These are phyloP conservation scores for Hippoglossus stenolepis DNA, from an alignment of 2,113 vertebrate genomes.

Conservation along the genomic window DNA sequence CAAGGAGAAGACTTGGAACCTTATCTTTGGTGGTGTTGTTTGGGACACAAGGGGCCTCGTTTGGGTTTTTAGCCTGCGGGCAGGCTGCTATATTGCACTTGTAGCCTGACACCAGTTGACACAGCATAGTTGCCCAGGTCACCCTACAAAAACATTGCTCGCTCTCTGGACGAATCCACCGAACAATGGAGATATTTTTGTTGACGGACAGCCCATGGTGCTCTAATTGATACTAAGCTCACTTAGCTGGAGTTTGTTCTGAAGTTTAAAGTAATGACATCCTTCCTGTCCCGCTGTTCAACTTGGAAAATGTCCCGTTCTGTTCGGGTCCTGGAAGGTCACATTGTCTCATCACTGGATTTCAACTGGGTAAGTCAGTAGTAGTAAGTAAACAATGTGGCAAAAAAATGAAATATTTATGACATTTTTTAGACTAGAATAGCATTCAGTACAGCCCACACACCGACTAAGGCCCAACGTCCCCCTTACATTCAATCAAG, in stretches of 20 bases:
- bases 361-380: not conserved
- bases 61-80: conserved; percentile 69
- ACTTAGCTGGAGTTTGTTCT: conserved; percentile 57
- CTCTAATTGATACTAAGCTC: conserved; percentile 68
- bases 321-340: conserved; percentile 10
- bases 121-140: conserved; percentile 80
- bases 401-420: not conserved
- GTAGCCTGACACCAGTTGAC: conserved; percentile 84
- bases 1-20: conserved; percentile 61
- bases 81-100: conserved; percentile 71
- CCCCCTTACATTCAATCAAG: too few relatives aligned
- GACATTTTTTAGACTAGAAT: not conserved
- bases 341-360: not conserved
- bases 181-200: conserved; percentile 77
- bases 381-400: not conserved
- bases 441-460: not conserved
- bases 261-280: conserved; percentile 66
- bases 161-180: conserved; percentile 63
- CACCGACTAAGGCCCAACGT: too few relatives aligned
- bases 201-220: conserved; percentile 67
- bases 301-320: conserved; percentile 45
- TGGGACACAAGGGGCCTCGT: conserved; percentile 73
- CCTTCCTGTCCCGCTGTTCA: conserved; percentile 68
- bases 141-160: conserved; percentile 78
- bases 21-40: conserved; percentile 72